phyloP scores from a whole-genome alignment of 2,888 invertebrate genomes.

The Aphidoletes aphidimyza region DNA sequence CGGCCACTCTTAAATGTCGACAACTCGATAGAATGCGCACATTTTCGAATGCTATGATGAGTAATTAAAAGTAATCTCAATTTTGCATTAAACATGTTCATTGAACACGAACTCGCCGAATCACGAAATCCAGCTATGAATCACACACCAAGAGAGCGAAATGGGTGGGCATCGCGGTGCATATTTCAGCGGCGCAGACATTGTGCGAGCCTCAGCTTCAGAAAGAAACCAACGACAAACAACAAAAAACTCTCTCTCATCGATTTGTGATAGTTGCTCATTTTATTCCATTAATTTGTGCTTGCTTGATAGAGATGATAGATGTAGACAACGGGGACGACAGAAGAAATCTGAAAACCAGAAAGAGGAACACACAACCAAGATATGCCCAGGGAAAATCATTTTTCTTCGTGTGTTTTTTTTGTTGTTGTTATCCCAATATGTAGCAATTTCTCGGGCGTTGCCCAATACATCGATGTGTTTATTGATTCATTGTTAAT shows the following conservation, averaged over 20 bases:
- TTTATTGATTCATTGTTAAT: constrained; percentile 46
- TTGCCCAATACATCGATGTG: background rate
- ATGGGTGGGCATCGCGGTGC: constrained; percentile 13
- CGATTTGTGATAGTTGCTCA: background rate
- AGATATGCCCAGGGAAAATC: background rate
- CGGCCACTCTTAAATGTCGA: too few species aligned
- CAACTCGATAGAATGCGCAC: too few species aligned
- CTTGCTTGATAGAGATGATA: background rate
- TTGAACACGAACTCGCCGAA: constrained; percentile 12
- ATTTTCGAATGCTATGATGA: background rate
- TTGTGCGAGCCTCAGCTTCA: too few species aligned
- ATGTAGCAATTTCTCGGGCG: constrained; percentile 42
- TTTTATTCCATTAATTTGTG: background rate
- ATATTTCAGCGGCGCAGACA: background rate
- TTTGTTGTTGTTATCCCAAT: too few species aligned
- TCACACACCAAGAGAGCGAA: background rate
- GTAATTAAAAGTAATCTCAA: constrained; percentile 27
- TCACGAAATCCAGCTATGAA: constrained; percentile 16
- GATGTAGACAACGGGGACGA: background rate
- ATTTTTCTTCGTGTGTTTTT: background rate
- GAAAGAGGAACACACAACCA: background rate
- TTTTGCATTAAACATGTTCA: constrained; percentile 30
- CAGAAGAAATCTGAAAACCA: background rate
- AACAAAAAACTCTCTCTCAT: background rate
- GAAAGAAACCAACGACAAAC: too few species aligned